phyloP scores from a whole-genome alignment of 2,113 vertebrate species.

The Cyprinodon tularosa region DNA sequence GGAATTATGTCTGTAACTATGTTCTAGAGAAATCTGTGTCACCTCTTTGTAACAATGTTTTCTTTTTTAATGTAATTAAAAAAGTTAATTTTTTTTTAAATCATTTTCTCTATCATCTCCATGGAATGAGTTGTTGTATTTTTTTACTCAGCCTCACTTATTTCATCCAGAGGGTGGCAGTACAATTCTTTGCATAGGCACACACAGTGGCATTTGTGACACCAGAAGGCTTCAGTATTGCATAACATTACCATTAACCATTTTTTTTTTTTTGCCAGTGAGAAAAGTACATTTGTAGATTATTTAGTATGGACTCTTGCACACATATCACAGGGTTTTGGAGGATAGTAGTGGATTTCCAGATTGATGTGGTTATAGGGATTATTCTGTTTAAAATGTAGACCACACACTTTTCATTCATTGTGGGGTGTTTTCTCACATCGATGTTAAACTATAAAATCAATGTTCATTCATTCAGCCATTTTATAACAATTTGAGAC shows the following conservation, averaged over 20 bases:
- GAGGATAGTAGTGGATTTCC: not conserved
- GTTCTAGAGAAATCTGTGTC: not conserved
- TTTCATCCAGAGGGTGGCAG: slow-evolving; percentile 55
- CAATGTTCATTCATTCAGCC: not conserved
- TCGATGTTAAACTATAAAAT: not conserved
- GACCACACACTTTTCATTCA: not conserved
- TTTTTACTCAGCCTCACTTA: slow-evolving; percentile 8
- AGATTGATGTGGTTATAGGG: not conserved
- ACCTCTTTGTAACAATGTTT: not conserved
- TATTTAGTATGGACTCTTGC: not conserved
- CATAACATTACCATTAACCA: not conserved
- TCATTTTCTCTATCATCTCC: not conserved
- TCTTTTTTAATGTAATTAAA: not conserved
- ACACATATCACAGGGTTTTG: not conserved
- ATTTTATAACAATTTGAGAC: not conserved
- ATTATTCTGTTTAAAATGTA: not conserved
- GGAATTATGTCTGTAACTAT: not conserved
- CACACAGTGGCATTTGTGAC: slow-evolving; percentile 13
- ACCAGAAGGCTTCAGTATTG: not conserved
- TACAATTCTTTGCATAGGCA: slow-evolving; percentile 28
- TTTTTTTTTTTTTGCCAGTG: not conserved
- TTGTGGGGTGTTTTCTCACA: not conserved
- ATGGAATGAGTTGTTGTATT: not conserved
- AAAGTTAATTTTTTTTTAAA: not conserved
- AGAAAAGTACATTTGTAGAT: not conserved